Evolutionary conservation across 2,113 vertebrate genomes (phyloP).

Genomic region (Carassius auratus): DNA sequence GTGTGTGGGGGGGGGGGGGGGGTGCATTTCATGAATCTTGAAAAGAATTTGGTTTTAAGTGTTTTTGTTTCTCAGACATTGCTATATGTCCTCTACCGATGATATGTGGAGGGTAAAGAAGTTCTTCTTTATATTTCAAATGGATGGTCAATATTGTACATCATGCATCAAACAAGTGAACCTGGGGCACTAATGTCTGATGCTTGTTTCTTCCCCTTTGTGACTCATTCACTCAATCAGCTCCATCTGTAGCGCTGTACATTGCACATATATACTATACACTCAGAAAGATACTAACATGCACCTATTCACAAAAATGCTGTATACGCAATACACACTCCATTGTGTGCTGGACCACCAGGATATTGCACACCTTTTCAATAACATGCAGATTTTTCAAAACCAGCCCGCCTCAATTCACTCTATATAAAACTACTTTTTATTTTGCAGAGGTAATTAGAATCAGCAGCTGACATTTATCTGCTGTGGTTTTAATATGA

Average conservation of each 20-base stretch:
- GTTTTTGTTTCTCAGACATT: not conserved
- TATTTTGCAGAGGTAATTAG: not conserved
- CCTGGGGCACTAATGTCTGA: constrained; percentile 35
- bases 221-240: constrained; percentile 38
- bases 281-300: not conserved
- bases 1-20: too few relatives aligned
- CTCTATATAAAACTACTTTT: not conserved
- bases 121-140: constrained; percentile 17
- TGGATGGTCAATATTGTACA: not conserved
- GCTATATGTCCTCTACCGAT: not conserved
- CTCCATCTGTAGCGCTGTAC: constrained; percentile 39
- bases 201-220: constrained; percentile 1
- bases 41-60: too few relatives aligned
- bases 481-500: not conserved
- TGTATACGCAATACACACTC: not conserved
- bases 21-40: too few relatives aligned
- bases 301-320: not conserved
- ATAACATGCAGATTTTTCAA: too few relatives aligned
- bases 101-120: not conserved
- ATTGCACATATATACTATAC: not conserved
- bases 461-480: not conserved
- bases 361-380: not conserved
- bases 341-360: not conserved
- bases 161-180: constrained; percentile 24
- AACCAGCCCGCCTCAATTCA: too few relatives aligned